These are phyloP conservation scores for Salarias fasciatus DNA, from an alignment of 2,797 vertebrate genomes.

Conservation along the genomic window DNA sequence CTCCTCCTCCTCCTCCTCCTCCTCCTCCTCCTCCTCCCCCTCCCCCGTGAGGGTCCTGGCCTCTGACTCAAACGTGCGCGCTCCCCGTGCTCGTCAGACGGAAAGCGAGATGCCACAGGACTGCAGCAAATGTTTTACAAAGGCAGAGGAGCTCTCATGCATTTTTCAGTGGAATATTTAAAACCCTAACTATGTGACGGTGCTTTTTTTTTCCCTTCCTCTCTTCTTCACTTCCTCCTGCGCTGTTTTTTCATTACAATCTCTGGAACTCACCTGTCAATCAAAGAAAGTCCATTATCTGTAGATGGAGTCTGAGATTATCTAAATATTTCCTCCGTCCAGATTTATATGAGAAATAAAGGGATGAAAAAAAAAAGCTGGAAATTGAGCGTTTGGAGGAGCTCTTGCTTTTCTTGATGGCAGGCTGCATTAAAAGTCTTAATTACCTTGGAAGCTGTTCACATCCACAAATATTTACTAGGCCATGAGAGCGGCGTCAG, in stretches of 20 bases:
- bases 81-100: slow-evolving; percentile 32
- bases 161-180: slow-evolving; percentile 53
- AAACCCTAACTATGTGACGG: slow-evolving; percentile 9
- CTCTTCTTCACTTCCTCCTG: neutral
- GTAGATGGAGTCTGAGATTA: neutral
- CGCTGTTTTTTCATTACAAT: neutral
- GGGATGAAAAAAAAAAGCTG: too few species aligned
- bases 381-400: too few species aligned
- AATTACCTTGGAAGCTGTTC: slow-evolving; percentile 39
- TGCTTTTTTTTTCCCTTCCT: slow-evolving; percentile 3
- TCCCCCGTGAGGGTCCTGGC: slow-evolving; percentile 12
- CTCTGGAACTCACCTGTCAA: neutral
- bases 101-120: slow-evolving; percentile 19
- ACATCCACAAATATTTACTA: slow-evolving; percentile 45
- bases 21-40: too few species aligned
- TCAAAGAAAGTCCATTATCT: neutral
- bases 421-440: slow-evolving; percentile 8
- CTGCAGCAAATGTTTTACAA: slow-evolving; percentile 53
- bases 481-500: slow-evolving; percentile 13
- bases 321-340: too few species aligned
- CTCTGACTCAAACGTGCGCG: slow-evolving; percentile 34
- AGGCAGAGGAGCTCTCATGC: slow-evolving; percentile 35
- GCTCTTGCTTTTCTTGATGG: slow-evolving; percentile 11
- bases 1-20: too few species aligned
- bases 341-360: too few species aligned